Conservation (phyloP, 1,140 invertebrate genomes). For the Cydia strobilella region DNA sequence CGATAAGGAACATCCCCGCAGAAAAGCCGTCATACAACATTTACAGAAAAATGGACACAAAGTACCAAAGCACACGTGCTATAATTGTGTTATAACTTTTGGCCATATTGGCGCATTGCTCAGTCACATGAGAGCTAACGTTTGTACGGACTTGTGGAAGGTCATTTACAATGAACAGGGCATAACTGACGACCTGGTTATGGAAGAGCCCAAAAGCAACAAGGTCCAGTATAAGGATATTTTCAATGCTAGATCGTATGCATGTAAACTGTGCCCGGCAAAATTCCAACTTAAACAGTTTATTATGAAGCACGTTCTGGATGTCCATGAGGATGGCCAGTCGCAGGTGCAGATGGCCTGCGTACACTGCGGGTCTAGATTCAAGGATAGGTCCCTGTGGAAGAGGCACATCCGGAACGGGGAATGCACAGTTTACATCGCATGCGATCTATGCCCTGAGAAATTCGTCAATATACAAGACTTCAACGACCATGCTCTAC, state of each 20-base stretch:
- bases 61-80: constrained; percentile 81
- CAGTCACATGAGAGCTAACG: constrained; percentile 77
- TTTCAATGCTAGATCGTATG: constrained; percentile 76
- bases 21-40: constrained; percentile 78
- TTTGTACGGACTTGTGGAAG: constrained; percentile 77
- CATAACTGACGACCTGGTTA: constrained; percentile 73
- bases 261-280: constrained; percentile 76
- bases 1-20: constrained; percentile 70
- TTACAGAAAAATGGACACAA: constrained; percentile 78
- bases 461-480: constrained; percentile 76
- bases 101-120: constrained; percentile 76
- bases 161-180: constrained; percentile 77
- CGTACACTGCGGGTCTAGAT: constrained; percentile 72
- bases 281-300: constrained; percentile 79
- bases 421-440: constrained; percentile 74
- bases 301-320: constrained; percentile 78
- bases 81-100: constrained; percentile 81
- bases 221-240: constrained; percentile 78
- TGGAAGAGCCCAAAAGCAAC: constrained; percentile 63
- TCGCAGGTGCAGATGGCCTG: constrained; percentile 66
- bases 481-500: constrained; percentile 77
- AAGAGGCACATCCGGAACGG: constrained; percentile 78
- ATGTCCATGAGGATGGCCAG: constrained; percentile 77
- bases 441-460: constrained; percentile 77
- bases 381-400: constrained; percentile 71